These are phyloP conservation scores for Anoplius nigerrimus DNA, from an alignment of 2,888 invertebrate species.

Conservation along the genomic window DNA sequence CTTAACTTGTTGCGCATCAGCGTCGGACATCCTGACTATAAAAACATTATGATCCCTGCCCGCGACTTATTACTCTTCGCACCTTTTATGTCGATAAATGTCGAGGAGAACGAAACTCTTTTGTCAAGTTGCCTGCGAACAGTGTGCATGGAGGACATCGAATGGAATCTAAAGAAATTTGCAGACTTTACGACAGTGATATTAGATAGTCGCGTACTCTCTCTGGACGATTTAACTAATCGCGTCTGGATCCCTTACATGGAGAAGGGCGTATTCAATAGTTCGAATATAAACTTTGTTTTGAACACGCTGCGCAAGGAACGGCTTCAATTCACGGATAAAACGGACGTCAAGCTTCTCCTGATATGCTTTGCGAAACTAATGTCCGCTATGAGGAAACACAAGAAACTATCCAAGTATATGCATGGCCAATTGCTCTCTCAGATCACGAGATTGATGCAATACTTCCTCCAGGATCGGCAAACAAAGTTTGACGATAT, in stretches of 20 bases:
- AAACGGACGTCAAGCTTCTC: conserved; percentile 31
- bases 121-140: conserved; percentile 37
- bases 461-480: conserved; percentile 31
- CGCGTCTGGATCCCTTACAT: conserved; percentile 60
- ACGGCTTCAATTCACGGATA: conserved; percentile 25
- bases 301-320: conserved; percentile 46
- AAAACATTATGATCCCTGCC: conserved; percentile 55
- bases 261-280: conserved; percentile 18
- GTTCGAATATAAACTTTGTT: conserved; percentile 43
- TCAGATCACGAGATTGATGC: conserved; percentile 44
- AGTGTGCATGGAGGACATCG: conserved; percentile 46
- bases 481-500: conserved; percentile 5
- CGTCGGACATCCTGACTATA: conserved; percentile 57
- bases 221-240: conserved; percentile 56
- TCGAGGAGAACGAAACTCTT: conserved; percentile 42
- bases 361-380: conserved; percentile 39
- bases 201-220: conserved; percentile 35
- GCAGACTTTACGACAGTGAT: conserved; percentile 44
- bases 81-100: conserved; percentile 58
- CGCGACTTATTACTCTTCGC: conserved; percentile 56
- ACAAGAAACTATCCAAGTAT: conserved; percentile 36
- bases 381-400: conserved; percentile 48
- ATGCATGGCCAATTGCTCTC: conserved; percentile 42
- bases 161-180: conserved; percentile 58
- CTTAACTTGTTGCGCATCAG: conserved; percentile 59